Base-by-base conservation (phyloP, 2,797 vertebrate genomes). In the Poliocrania exsul region DNA sequence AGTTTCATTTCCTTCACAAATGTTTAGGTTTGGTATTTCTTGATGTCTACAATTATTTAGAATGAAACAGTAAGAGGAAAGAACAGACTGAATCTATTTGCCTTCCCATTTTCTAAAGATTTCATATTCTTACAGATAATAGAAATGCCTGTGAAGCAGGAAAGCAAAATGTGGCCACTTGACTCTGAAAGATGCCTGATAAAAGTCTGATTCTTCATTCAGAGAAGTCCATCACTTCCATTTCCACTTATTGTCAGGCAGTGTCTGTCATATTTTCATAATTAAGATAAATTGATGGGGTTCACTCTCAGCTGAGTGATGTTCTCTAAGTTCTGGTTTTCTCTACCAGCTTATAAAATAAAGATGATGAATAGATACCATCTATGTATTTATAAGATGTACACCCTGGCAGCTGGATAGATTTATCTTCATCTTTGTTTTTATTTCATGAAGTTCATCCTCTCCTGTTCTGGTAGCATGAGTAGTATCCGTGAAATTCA, bases 221-320 rank as follows among this genome's bases (percentile, higher is more conserved):
- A 74, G 62, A 81, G 47, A 40, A 80, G 49, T 89, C 54, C 57
- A 58, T 93, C 90, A 58, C 87, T 94, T 92, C 62, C 50, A 80
- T 86, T 92, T 77, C 50, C 33, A 69, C 44, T 90, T 71, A 73
- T 72, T 92, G 66, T 94, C 87, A 93, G 85, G 93, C 44, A 90
- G 15, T 51, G 82, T 84, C 88, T 96, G 89, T 92, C 93, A 84
- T 71, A 90, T 93, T 94, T 97, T 92, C 73, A 58, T 92, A 93
- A 96, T 94, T 92, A 92, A 93, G 93, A 95, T 93, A 60, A 89
- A 97, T 92, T 77, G 93, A 16, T 72, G 46, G 64, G 53, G 60
- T 70, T 97, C 79, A 51, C 9, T 86, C 86, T 92, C 72, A 79
- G 70, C 40, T 94, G 89, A 96, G 64, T 90, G 69, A 85, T 92